Conservation (phyloP, 2,888 invertebrate genomes). For the Andrena fulva region DNA sequence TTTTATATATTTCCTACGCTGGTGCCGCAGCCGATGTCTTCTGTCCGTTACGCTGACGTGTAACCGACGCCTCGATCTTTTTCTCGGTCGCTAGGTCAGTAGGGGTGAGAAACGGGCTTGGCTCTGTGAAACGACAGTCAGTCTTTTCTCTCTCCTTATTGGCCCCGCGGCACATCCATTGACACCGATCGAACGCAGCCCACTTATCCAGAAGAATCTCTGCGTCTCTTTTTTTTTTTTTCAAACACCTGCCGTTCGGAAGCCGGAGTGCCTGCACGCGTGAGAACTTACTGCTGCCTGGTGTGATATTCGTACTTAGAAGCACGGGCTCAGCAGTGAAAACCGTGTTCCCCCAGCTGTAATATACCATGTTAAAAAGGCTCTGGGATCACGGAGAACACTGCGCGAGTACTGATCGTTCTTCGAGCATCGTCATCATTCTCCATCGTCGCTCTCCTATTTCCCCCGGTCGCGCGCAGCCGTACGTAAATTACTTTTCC, state of each 20-base stretch:
- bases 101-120: conserved; percentile 90
- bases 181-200: conserved; percentile 14
- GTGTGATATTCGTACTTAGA: not conserved
- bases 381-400: conserved; percentile 84
- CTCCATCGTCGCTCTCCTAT: conserved; percentile 29
- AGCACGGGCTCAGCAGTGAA: conserved; percentile 83
- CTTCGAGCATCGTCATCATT: conserved; percentile 47
- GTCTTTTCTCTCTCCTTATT: conserved; percentile 94
- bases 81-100: conserved; percentile 83
- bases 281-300: conserved; percentile 12
- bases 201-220: conserved; percentile 9
- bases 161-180: conserved; percentile 86
- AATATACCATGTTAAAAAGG: conserved; percentile 70
- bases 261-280: not conserved
- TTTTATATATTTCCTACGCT: conserved; percentile 20
- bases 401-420: conserved; percentile 81
- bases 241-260: not conserved
- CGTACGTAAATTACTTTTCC: conserved; percentile 53
- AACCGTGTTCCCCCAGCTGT: conserved; percentile 83
- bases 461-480: conserved; percentile 23
- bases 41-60: conserved; percentile 27
- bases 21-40: conserved; percentile 11
- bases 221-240: not conserved
- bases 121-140: conserved; percentile 88
- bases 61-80: conserved; percentile 54